Base-by-base conservation (phyloP, 2,888 invertebrate species). In the Loripinus fragilis region DNA sequence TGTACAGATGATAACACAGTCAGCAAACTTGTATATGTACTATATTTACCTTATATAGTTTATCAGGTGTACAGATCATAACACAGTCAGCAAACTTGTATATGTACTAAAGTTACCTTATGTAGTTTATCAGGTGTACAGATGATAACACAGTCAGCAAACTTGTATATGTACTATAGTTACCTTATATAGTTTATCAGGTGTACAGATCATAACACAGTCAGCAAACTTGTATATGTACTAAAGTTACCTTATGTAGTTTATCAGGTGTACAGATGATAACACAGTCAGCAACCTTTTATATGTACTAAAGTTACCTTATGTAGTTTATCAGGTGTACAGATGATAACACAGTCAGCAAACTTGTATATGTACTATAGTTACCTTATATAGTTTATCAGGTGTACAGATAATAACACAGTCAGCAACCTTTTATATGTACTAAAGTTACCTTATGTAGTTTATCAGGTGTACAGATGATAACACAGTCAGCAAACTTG, bases 41-140 rank as follows among this genome's bases (percentile, higher is more conserved):
- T n/a, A n/a, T n/a, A 45, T 12, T 25, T 48, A 87, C 87, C 90
- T 92, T 93, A 72, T 93, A 93, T 25, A 90, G 81, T 71, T 85
- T 83, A 81, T 94, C 94, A 48, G 90, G 91, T 20, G 94, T 93
- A 52, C 91, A 85, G 72, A 94, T 91, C 28, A 94, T 87, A 2
- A 90, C 94, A 89, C 90, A 90, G 80, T 94, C 93, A 35, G 94
- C 93, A 86, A 94, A 88, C n/a, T n/a, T n/a, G n/a, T n/a, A n/a
- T n/a, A n/a, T n/a, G n/a, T n/a, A n/a, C n/a, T n/a, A n/a, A n/a
- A 45, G 3, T 25, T 48, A 87, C 87, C 90, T 92, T 93, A 72
- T 93, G 93, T 25, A 90, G 81, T 71, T 85, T 83, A 81, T 94
- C 94, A 48, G 90, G 91, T 20, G 94, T 93, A 52, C 91, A 85